Percentiles rank a stretch among this genome's conserved stretches.
Evolutionary conservation across 2,888 invertebrate species (phyloP).

Genomic region (Plagodis dolabraria): DNA sequence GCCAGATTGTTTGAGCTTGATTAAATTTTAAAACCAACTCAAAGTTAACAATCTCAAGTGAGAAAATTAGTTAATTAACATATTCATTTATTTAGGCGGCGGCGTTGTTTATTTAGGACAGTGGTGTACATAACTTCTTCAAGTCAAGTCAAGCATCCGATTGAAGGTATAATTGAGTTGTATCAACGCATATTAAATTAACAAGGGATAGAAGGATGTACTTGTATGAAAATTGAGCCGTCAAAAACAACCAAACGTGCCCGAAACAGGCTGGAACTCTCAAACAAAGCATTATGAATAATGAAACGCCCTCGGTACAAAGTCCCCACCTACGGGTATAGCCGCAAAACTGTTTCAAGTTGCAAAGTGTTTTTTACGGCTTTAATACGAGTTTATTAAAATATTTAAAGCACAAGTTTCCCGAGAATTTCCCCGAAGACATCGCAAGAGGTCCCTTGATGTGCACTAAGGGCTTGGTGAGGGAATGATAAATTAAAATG

Average conservation of each 20-base stretch:
- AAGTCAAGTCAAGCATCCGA: conserved; percentile 25
- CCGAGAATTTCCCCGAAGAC: conserved; percentile 81
- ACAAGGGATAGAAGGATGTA: conserved; percentile 13
- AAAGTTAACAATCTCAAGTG: conserved; percentile 22
- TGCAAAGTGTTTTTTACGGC: conserved; percentile 83
- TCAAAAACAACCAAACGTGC: conserved; percentile 71
- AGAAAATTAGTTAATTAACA: conserved; percentile 26
- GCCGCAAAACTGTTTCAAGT: conserved; percentile 60
- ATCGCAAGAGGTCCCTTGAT: conserved; percentile 66
- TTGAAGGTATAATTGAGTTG: conserved; percentile 29
- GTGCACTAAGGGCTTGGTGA: conserved; percentile 66
- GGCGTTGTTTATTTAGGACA: conserved; percentile 40
- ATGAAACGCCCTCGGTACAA: conserved; percentile 74
- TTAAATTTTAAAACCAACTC: conserved; percentile 38
- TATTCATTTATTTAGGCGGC: conserved; percentile 32
- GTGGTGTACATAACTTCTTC: conserved; percentile 19
- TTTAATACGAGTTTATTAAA: conserved; percentile 83
- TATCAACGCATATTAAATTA: conserved; percentile 18
- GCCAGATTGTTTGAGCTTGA: conserved; percentile 27
- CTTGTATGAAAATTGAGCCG: conserved; percentile 53
- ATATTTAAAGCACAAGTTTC: conserved; percentile 82
- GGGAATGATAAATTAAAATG: conserved; percentile 78
- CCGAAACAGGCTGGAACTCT: conserved; percentile 65
- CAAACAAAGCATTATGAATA: conserved; percentile 81
- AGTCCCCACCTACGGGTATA: conserved; percentile 43